Percentiles rank a stretch among this genome's conserved stretches.
Evolutionary conservation across 1,140 invertebrate species (phyloP).

Genomic region (Drosophila aff.): DNA sequence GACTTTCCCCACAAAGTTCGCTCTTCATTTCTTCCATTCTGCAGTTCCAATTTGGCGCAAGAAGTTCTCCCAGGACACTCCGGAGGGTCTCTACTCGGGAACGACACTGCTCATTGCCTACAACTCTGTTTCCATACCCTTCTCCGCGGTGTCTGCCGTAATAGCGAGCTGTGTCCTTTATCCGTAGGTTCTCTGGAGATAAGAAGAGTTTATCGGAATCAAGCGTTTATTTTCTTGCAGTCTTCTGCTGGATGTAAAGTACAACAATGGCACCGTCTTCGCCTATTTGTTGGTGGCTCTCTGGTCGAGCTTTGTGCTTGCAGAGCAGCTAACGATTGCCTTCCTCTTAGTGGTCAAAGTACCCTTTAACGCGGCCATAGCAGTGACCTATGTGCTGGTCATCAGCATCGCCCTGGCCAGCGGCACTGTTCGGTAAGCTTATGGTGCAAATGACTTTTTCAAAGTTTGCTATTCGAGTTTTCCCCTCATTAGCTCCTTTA

Average conservation of each 20-base stretch:
- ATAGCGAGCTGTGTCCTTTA: constrained; percentile 90
- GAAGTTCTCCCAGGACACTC: constrained; percentile 94
- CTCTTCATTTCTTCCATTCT: constrained; percentile 39
- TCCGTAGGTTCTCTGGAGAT: constrained; percentile 87
- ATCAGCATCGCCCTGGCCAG: constrained; percentile 91
- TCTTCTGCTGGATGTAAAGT: constrained; percentile 70
- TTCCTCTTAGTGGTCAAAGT: constrained; percentile 93
- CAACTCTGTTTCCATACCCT: constrained; percentile 91
- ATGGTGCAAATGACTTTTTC: no score
- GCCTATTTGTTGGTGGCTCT: constrained; percentile 88
- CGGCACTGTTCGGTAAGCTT: constrained; percentile 90
- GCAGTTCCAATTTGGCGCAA: constrained; percentile 93
- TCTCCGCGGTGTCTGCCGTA: constrained; percentile 90
- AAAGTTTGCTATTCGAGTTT: neutral
- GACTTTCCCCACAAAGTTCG: neutral
- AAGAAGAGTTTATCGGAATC: neutral
- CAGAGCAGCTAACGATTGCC: constrained; percentile 93
- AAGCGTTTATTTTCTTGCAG: constrained; percentile 30
- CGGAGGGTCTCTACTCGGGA: constrained; percentile 94
- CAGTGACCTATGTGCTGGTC: constrained; percentile 91
- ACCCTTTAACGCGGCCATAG: constrained; percentile 90
- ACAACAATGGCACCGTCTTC: constrained; percentile 70
- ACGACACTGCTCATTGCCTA: constrained; percentile 93
- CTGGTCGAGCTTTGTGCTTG: constrained; percentile 92
- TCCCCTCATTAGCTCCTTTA: constrained; percentile 87